Percentiles rank a stretch among this genome's conserved stretches.
Evolutionary conservation across 2,888 invertebrate genomes (phyloP).

Genomic region (Tipula unca): DNA sequence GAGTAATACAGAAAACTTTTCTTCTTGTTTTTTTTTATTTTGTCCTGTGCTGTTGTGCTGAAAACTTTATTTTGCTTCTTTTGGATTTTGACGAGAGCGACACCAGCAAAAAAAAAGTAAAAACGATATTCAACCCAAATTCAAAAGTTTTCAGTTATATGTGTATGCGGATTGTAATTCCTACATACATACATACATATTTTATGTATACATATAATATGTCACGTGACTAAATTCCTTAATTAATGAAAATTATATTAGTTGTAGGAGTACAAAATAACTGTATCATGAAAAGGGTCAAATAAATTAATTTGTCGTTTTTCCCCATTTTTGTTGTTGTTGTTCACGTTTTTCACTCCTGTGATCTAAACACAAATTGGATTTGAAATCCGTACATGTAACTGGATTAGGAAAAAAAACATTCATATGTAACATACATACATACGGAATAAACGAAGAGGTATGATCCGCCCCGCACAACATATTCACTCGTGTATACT

Average conservation of each 20-base stretch:
- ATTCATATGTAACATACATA: no score
- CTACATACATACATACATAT: background rate
- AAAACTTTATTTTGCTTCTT: background rate
- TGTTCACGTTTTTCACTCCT: background rate
- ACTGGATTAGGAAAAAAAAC: background rate
- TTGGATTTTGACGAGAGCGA: background rate
- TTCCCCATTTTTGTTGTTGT: background rate
- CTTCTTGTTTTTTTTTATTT: background rate
- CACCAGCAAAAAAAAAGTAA: background rate
- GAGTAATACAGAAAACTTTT: background rate
- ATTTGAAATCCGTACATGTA: background rate
- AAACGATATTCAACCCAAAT: background rate
- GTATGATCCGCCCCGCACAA: no score
- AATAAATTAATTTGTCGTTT: slow-evolving; percentile 14
- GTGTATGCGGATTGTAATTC: background rate
- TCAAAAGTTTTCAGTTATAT: background rate
- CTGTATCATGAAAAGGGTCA: slow-evolving; percentile 2
- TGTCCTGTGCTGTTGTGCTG: background rate
- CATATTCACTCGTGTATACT: no score
- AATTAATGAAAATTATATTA: background rate
- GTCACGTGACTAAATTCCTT: background rate
- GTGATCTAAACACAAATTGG: background rate
- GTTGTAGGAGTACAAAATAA: background rate
- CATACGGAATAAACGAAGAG: no score
- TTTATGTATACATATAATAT: background rate